These are phyloP conservation scores for Heliocidaris erythrogramma DNA, from an alignment of 35 echinoderm and acorn worm genomes.

Conservation along the genomic window DNA sequence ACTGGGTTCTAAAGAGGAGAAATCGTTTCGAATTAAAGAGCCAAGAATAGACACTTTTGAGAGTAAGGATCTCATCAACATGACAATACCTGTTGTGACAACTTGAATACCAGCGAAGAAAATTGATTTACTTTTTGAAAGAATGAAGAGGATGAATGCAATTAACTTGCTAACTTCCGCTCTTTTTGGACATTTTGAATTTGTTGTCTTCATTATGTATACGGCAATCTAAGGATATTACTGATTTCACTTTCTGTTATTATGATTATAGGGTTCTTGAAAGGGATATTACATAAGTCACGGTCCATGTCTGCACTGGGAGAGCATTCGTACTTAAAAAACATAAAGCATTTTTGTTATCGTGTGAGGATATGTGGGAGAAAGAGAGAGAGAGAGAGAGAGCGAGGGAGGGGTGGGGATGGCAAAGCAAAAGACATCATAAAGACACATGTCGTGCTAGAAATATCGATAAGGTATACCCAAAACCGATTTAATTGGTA, in stretches of 20 bases:
- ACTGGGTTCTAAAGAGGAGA: not conserved
- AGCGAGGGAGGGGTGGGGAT: too few relatives aligned
- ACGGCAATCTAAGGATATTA: too few relatives aligned
- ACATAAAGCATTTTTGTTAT: not conserved
- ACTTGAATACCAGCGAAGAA: not conserved
- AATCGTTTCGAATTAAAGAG: conserved; percentile 16
- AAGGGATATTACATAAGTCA: not conserved
- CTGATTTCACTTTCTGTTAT: too few relatives aligned
- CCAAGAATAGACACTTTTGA: not conserved
- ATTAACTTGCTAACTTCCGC: not conserved
- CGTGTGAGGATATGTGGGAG: not conserved
- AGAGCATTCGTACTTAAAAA: not conserved
- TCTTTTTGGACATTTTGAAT: not conserved
- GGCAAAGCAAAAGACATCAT: too few relatives aligned
- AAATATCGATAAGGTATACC: too few relatives aligned
- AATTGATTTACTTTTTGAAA: not conserved
- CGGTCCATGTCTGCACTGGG: not conserved
- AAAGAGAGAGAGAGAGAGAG: not conserved
- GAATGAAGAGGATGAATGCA: not conserved
- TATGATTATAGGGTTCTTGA: not conserved
- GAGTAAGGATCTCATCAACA: not conserved
- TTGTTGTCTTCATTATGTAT: not conserved
- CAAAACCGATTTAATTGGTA: too few relatives aligned
- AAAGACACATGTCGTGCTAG: too few relatives aligned
- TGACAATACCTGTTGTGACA: conserved; percentile 28